Conservation (phyloP, 2,797 vertebrate genomes). For the Fratercula arctica region DNA sequence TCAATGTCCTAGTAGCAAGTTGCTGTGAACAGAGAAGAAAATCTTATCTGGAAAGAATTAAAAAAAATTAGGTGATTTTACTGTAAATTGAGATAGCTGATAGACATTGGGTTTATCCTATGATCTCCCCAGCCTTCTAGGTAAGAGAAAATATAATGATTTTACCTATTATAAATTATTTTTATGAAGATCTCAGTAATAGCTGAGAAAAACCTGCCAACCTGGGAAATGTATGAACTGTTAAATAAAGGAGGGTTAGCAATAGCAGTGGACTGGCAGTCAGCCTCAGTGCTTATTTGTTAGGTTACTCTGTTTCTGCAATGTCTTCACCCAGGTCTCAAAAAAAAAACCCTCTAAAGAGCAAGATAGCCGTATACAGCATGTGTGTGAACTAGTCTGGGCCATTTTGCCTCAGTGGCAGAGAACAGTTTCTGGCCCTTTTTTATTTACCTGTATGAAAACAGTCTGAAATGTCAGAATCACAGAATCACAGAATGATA, state of each 20-base stretch:
- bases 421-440: background rate
- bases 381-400: background rate
- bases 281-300: background rate
- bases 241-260: background rate
- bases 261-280: background rate
- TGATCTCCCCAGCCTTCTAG: background rate
- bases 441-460: background rate
- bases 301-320: background rate
- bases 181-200: background rate
- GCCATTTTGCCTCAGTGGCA: background rate
- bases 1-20: background rate
- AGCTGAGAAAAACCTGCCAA: background rate
- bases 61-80: background rate
- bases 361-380: background rate
- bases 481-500: too few species aligned
- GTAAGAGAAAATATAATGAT: background rate
- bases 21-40: background rate
- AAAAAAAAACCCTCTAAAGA: background rate
- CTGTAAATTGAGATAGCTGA: background rate
- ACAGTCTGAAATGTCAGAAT: too few species aligned
- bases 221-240: background rate
- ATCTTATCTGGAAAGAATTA: background rate
- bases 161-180: background rate
- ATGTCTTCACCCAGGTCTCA: background rate
- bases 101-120: background rate